Percentiles rank a stretch among this genome's conserved stretches.
Evolutionary conservation across 2,888 invertebrate genomes (phyloP).

Genomic region (Limnephilus auricula): DNA sequence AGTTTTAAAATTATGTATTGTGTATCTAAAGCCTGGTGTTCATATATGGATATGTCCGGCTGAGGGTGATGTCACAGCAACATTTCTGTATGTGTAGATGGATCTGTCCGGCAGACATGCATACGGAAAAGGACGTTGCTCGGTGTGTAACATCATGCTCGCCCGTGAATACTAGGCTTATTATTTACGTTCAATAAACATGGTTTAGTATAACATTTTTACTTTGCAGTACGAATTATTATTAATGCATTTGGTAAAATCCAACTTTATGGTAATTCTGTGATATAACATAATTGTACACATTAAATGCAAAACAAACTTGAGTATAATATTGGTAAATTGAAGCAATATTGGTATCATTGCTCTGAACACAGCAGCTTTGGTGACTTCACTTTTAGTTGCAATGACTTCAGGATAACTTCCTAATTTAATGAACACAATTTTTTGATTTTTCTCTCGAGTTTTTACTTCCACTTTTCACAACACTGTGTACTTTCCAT

Average conservation of each 20-base stretch:
- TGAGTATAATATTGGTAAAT: constrained; percentile 43
- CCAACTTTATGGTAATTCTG: constrained; percentile 8
- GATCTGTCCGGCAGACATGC: too few relatives aligned
- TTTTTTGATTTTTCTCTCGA: constrained; percentile 26
- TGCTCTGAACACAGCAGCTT: constrained; percentile 58
- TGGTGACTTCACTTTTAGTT: constrained; percentile 47
- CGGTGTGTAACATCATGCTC: too few relatives aligned
- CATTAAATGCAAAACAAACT: constrained; percentile 35
- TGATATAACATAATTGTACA: constrained; percentile 19
- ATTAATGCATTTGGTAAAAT: constrained; percentile 33
- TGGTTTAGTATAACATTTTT: not conserved
- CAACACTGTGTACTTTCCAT: not conserved
- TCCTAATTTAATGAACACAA: constrained; percentile 39
- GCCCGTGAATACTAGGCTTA: too few relatives aligned
- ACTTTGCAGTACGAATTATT: not conserved
- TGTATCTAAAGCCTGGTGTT: not conserved
- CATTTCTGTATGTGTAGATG: too few relatives aligned
- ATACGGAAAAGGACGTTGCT: too few relatives aligned
- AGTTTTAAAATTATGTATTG: not conserved
- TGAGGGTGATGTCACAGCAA: too few relatives aligned
- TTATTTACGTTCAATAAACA: not conserved
- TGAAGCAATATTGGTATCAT: constrained; percentile 41
- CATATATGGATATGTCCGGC: too few relatives aligned
- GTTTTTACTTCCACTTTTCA: not conserved
- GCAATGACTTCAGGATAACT: constrained; percentile 28